Evolutionary conservation across 1,140 invertebrate genomes (phyloP).

Genomic region (Cylas formicarius): DNA sequence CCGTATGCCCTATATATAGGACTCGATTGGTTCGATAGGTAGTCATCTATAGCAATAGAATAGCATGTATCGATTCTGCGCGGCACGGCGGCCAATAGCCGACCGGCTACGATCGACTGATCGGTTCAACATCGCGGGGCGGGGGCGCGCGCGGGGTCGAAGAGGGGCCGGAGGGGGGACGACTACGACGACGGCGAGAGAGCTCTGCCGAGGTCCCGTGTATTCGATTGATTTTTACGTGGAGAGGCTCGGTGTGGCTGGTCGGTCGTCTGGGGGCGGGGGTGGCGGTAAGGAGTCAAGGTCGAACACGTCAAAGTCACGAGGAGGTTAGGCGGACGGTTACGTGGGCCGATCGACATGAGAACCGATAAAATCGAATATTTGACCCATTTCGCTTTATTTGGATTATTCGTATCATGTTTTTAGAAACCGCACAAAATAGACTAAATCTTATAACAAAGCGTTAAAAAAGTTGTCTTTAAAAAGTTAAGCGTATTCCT

Average conservation of each 20-base stretch:
- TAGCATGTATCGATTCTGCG: constrained; percentile 43
- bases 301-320: constrained; percentile 11
- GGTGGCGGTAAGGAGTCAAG: constrained; percentile 13
- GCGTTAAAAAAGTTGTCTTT: no score
- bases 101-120: constrained; percentile 23
- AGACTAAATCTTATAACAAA: no score
- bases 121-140: constrained; percentile 16
- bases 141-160: constrained; percentile 6
- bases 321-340: no score
- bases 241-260: constrained; percentile 10
- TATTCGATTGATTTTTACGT: constrained; percentile 23
- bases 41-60: constrained; percentile 45
- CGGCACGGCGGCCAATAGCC: constrained; percentile 32
- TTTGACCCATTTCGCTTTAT: no score
- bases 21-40: constrained; percentile 42
- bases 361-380: no score
- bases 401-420: no score
- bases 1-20: constrained; percentile 32
- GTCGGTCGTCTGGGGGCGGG: background rate
- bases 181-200: background rate
- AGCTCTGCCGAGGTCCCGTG: background rate
- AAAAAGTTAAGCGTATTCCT: no score
- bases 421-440: no score
- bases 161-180: constrained; percentile 4
- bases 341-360: background rate